phyloP scores from a whole-genome alignment of 2,888 invertebrate genomes.

The Eilema sororculum region DNA sequence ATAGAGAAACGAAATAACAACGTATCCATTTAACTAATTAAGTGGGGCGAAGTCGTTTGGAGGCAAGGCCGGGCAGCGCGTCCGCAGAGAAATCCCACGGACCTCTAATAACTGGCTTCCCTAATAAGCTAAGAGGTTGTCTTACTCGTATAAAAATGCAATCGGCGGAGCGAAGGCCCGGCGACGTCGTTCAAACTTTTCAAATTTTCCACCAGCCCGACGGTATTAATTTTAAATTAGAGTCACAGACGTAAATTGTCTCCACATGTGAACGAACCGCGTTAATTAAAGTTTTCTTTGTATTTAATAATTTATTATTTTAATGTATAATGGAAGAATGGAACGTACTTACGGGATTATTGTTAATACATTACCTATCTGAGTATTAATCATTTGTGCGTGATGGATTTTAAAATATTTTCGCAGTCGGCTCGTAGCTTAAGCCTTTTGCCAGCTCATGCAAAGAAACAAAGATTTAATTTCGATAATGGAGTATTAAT shows the following conservation, averaged over 20 bases:
- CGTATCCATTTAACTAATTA: conserved; percentile 84
- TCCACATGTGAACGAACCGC: conserved; percentile 72
- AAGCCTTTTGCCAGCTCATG: conserved; percentile 35
- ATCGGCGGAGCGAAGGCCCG: conserved; percentile 75
- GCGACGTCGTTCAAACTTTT: conserved; percentile 84
- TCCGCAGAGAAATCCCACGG: conserved; percentile 78
- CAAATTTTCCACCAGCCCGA: conserved; percentile 82
- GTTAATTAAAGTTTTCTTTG: conserved; percentile 73
- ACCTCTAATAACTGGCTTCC: conserved; percentile 80
- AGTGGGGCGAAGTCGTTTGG: conserved; percentile 73
- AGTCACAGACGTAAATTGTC: conserved; percentile 74
- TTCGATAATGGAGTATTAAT: conserved; percentile 59
- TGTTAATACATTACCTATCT: conserved; percentile 23
- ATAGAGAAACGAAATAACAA: conserved; percentile 63
- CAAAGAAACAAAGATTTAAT: conserved; percentile 56
- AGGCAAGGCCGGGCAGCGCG: conserved; percentile 66
- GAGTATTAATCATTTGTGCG: conserved; percentile 21
- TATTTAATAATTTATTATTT: conserved; percentile 51
- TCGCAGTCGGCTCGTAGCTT: conserved; percentile 17
- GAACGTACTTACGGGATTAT: conserved; percentile 31
- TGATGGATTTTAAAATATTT: conserved; percentile 18
- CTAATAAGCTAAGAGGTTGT: conserved; percentile 85
- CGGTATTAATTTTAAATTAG: conserved; percentile 84
- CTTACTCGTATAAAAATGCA: conserved; percentile 84
- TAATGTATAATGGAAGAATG: conserved; percentile 37